phyloP scores from a whole-genome alignment of 2,113 vertebrate species.

The Muscicapa adusta region DNA sequence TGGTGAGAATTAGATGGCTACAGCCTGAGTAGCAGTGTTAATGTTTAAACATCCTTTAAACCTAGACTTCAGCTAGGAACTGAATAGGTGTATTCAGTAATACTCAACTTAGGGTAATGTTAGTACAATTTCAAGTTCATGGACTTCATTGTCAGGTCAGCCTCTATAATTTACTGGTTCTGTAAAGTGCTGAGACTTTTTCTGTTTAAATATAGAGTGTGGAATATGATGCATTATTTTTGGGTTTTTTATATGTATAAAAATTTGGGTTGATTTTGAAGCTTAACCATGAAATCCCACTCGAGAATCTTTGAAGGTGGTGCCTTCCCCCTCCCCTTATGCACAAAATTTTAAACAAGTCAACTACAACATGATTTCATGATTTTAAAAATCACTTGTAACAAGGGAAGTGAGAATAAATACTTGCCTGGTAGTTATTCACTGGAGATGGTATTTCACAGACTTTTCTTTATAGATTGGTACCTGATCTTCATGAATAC shows the following conservation, averaged over 20 bases:
- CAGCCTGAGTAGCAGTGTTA: background rate
- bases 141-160: rapidly evolving
- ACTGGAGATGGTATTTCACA: background rate
- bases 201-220: background rate
- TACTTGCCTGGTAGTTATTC: background rate
- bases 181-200: background rate
- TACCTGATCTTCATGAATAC: background rate
- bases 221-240: background rate
- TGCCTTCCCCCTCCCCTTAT: rapidly evolving
- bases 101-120: background rate
- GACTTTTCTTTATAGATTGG: background rate
- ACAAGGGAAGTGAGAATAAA: background rate
- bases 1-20: background rate
- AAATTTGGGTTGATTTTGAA: background rate
- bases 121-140: background rate
- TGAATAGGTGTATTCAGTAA: background rate
- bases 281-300: background rate
- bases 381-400: background rate
- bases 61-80: background rate
- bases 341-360: background rate
- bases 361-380: background rate
- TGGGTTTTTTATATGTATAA: background rate
- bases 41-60: background rate
- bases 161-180: background rate
- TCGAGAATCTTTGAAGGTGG: slow-evolving; percentile 43